These are phyloP conservation scores for Acromyrmex heyeri DNA, from an alignment of 1,140 invertebrate genomes.

Conservation along the genomic window DNA sequence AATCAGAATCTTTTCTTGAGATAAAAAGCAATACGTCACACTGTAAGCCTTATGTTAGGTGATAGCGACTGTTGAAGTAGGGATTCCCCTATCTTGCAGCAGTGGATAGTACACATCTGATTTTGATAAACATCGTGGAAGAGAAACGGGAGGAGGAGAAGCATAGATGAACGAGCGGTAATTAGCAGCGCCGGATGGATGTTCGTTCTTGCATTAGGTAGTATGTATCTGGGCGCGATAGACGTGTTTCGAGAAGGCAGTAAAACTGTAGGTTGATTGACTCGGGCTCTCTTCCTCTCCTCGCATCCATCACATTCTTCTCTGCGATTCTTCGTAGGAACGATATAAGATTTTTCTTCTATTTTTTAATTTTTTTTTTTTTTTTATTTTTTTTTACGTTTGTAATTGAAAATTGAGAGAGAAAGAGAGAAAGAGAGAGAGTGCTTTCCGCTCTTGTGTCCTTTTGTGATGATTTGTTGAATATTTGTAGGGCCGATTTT, in stretches of 20 bases:
- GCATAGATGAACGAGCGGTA: slow-evolving; percentile 83
- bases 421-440: not conserved
- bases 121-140: slow-evolving; percentile 77
- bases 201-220: slow-evolving; percentile 85
- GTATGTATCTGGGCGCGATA: slow-evolving; percentile 88
- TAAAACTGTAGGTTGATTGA: slow-evolving; percentile 80
- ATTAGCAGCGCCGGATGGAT: slow-evolving; percentile 84
- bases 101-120: slow-evolving; percentile 60
- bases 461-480: slow-evolving; percentile 46
- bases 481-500: slow-evolving; percentile 43
- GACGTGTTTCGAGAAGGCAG: slow-evolving; percentile 87
- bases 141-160: slow-evolving; percentile 79
- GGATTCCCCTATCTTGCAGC: not conserved
- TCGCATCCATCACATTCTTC: not conserved
- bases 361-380: slow-evolving; percentile 16
- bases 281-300: slow-evolving; percentile 26
- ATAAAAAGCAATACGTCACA: slow-evolving; percentile 85
- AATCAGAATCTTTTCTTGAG: slow-evolving; percentile 83
- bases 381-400: slow-evolving; percentile 17
- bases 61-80: slow-evolving; percentile 70
- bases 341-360: not conserved
- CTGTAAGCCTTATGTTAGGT: slow-evolving; percentile 85
- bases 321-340: slow-evolving; percentile 28
- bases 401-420: slow-evolving; percentile 28
- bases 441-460: not conserved